Base-by-base conservation (phyloP, 30 jellyfish, hydroid and myxozoan genomes). In the Nemopilema nomurai region DNA sequence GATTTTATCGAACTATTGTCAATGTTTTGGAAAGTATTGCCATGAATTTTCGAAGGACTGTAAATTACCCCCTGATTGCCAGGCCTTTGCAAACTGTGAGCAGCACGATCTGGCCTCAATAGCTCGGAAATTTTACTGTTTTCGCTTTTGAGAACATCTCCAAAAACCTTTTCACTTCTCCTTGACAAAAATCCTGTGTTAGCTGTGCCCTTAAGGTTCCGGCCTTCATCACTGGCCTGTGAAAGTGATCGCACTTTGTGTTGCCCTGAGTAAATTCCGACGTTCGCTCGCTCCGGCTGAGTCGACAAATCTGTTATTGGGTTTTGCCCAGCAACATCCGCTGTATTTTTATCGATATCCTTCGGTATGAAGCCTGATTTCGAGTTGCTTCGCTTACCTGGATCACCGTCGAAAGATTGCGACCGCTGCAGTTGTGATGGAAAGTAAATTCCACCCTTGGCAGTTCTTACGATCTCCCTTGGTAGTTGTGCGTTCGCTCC, bases 321-420 rank as follows among this genome's bases (percentile, higher is more conserved):
- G 89, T 65, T 67, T 80, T 80, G 64, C 89, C 89, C 89, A 18
- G 89, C 89, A 23, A 32, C 76, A 80, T 80, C 89, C 67, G 89
- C 50, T 27, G 89, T 26, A 28, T 9, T 29, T 57, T 64, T 67
- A 23, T 68, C 74, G 17, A 67, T 1, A 20, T 80, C 89, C 30
- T 79, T 71, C 19, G 32, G 89, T 51, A 68, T n/a, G 51, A 17
- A 64, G 33, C 63, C 79, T 73, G 81, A 66, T 26, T 52, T 64
- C 22, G 49, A 52, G 71, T 19, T 64, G 89, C 51, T 26, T 24
- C 62, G 22, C 1, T 63, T 65, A 33, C 41, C 67, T 19, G 28
- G 89, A 30, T 51, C 74, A 13, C 41, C 89, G 16, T 69, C 89
- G 33, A 49, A 67, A 29, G 81, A 52, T 66, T 80, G 80, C n/a